Evolutionary conservation across 2,888 invertebrate species (phyloP).

Genomic region (Lordiphosa andalusiaca): DNA sequence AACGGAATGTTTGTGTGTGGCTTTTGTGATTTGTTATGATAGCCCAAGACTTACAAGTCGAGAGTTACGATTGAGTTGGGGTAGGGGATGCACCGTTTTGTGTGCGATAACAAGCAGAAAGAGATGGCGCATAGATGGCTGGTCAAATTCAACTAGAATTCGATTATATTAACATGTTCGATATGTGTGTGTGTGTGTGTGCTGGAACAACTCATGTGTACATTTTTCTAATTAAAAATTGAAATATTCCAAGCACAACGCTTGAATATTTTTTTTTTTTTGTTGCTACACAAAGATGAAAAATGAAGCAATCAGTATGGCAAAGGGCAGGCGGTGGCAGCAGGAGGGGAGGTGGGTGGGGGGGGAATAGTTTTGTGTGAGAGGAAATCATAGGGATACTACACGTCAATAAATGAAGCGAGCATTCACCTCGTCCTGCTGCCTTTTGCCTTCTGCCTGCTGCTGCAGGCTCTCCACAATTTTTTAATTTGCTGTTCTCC

Average conservation of each 20-base stretch:
- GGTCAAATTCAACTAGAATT: slow-evolving; percentile 22
- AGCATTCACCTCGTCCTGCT: slow-evolving; percentile 3
- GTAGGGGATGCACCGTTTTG: no score
- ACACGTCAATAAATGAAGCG: slow-evolving; percentile 69
- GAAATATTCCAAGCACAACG: slow-evolving; percentile 56
- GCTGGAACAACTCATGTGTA: slow-evolving; percentile 75
- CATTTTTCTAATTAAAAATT: slow-evolving; percentile 78
- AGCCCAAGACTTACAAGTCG: no score
- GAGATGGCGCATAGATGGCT: slow-evolving; percentile 8
- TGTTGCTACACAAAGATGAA: slow-evolving; percentile 31
- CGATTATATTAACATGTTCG: slow-evolving; percentile 42
- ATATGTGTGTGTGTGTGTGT: slow-evolving; percentile 48
- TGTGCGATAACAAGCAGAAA: no score
- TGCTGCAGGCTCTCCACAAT: slow-evolving; percentile 33
- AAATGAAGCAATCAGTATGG: slow-evolving; percentile 60
- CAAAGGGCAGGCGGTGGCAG: not conserved
- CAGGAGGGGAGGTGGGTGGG: not conserved
- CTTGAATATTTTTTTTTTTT: no score
- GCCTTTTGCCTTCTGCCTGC: not conserved
- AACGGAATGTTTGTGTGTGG: not conserved
- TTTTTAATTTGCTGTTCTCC: slow-evolving; percentile 65
- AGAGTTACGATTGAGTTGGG: no score
- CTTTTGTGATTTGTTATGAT: not conserved
- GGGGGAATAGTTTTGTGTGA: slow-evolving; percentile 32
- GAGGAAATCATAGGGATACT: slow-evolving; percentile 69